Base-by-base conservation (phyloP, 2,113 vertebrate species). In the Dryoscopus gambensis region DNA sequence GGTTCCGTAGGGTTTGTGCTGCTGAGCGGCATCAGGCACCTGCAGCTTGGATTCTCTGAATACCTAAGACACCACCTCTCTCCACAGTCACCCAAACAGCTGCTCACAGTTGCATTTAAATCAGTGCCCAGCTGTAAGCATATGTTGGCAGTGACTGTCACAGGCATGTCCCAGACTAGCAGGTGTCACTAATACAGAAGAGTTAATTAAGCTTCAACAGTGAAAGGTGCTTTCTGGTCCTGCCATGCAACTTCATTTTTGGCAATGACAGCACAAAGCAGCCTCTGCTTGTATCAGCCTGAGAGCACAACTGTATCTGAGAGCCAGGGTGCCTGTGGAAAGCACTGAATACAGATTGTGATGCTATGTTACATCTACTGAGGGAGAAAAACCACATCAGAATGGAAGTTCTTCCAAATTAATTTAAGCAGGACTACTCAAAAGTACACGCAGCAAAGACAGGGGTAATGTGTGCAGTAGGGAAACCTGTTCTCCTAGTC, bases 11-110 rank as follows among this genome's bases (percentile, higher is more conserved):
- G 69, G 24, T 40, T 40, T 40, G 3, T 2, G 16, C 31, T 27
- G 56, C 21, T 7, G 11, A 33, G 46, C 0, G 0, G 40, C 46
- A 57, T 1, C 28, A 8, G 22, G 46, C 18, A 83, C 20, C 39
- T 21, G 46, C 49, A 46, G 23, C 12, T 59, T 23, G 24, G 5
- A 5, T 11, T 15, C 53, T 70, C 42, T 30, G 0, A 30, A 35
- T 4, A 40, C 7, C 6, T 2, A 8, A 44, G 23, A 13, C 22
- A 59, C 4, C 10, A 13, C 7, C 25, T 50, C 68, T 31, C 9
- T 16, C 73, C 44, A 39, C 60, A 13, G 15, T 84, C 50, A 63
- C 16, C 31, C 15, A 0, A 82, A 21, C 13, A 49, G 53, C 40
- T 56, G 35, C 18, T 50, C 47, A 17, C 33, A 9, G 14, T 12